A percentile compares a stretch with the other conserved stretches of the same genome.
Conservation (phyloP, 1,140 invertebrate species). For the Teleogryllus occipitalis region DNA sequence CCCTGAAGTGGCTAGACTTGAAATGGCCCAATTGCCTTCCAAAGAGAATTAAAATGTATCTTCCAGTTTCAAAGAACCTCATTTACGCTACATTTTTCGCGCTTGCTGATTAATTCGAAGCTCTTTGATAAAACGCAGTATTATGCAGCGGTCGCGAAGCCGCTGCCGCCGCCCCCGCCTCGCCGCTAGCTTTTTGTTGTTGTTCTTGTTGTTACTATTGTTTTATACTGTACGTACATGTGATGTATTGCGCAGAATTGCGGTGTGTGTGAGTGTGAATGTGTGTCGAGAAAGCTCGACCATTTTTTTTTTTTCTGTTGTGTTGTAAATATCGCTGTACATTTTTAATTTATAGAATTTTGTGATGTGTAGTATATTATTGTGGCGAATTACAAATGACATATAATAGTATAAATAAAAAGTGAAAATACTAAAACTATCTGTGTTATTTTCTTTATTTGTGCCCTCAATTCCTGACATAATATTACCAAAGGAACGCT, state of each 20-base stretch:
- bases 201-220: neutral
- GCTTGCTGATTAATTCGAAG: neutral
- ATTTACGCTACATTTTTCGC: too few relatives aligned
- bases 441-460: neutral
- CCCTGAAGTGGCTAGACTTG: too few relatives aligned
- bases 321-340: neutral
- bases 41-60: too few relatives aligned
- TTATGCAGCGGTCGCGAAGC: neutral
- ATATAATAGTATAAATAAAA: neutral
- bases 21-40: too few relatives aligned
- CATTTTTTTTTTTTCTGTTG: neutral
- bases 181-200: neutral
- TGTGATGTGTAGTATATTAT: conserved; percentile 1
- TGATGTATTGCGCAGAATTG: neutral
- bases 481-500: too few relatives aligned
- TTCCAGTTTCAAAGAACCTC: too few relatives aligned
- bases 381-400: neutral
- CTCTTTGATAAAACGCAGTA: neutral
- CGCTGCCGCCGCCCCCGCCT: too few relatives aligned
- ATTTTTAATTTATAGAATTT: conserved; percentile 2
- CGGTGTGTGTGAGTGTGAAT: neutral
- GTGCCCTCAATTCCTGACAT: too few relatives aligned
- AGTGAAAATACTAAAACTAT: neutral
- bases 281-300: neutral
- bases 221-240: neutral